Percentiles rank a stretch among this genome's conserved stretches.
Evolutionary conservation across 2,113 vertebrate genomes (phyloP).

Genomic region (Morphnarchus princeps): DNA sequence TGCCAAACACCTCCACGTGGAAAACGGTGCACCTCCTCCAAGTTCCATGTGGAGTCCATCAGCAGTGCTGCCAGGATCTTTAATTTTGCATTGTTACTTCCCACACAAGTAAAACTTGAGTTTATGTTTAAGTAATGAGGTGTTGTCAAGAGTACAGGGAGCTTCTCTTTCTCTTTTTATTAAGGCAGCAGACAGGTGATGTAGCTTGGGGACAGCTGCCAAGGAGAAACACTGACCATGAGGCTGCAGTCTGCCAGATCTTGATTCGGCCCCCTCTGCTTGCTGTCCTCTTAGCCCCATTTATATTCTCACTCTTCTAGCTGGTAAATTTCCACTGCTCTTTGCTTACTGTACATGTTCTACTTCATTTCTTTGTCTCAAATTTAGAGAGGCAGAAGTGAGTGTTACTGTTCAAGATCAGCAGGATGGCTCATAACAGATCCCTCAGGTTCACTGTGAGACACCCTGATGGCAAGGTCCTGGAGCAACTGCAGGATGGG

Average conservation of each 20-base stretch:
- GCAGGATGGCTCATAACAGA: not conserved
- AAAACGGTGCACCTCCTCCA: not conserved
- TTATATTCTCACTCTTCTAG: not conserved
- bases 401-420: not conserved
- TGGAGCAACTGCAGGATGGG: not conserved
- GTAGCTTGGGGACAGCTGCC: not conserved
- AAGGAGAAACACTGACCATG: not conserved
- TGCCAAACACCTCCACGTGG: not conserved
- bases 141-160: not conserved
- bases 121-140: not conserved
- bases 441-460: not conserved
- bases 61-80: not conserved
- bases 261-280: not conserved
- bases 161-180: not conserved
- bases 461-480: fast-evolving
- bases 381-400: not conserved
- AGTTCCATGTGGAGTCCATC: not conserved
- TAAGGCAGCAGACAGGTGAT: not conserved
- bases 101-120: not conserved
- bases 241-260: not conserved
- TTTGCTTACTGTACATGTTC: not conserved
- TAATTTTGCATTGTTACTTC: not conserved
- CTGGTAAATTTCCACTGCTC: not conserved
- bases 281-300: not conserved
- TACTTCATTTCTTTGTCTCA: not conserved